Conservation (phyloP, 2,113 vertebrate genomes). For the Apteryx owenii region DNA sequence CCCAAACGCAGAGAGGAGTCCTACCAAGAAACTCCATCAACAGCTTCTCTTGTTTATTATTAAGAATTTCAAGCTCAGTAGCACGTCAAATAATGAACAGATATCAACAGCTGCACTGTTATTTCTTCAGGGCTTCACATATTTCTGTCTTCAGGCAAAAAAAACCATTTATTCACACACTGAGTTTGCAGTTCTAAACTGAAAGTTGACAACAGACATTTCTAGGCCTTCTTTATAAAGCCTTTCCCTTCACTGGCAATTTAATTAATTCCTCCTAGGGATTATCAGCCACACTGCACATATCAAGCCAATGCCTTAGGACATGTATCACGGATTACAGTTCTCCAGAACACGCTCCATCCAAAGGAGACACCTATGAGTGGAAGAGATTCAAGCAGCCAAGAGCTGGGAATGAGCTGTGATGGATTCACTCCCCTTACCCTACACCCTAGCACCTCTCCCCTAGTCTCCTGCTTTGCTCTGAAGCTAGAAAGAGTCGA, state of each 20-base stretch:
- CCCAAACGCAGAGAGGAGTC: neutral
- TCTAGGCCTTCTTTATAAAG: neutral
- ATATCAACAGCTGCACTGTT: neutral
- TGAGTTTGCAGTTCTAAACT: conserved; percentile 15
- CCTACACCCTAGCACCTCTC: fast-evolving
- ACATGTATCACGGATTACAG: neutral
- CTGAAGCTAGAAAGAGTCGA: no score
- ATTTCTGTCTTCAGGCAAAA: neutral
- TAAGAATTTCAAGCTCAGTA: neutral
- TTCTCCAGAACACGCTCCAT: neutral
- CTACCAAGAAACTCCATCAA: neutral
- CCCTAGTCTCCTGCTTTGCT: neutral
- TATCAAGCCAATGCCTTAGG: neutral
- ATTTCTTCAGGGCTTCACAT: neutral
- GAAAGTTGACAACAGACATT: neutral
- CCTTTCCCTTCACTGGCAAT: neutral
- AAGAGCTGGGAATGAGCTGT: neutral
- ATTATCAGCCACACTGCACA: conserved; percentile 15
- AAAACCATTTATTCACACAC: neutral
- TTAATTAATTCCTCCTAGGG: neutral
- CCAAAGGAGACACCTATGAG: neutral
- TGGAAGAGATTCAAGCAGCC: neutral
- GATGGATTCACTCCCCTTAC: neutral
- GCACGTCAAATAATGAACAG: neutral
- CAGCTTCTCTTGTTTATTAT: neutral